These are phyloP conservation scores for Dryobota labecula DNA, from an alignment of 2,888 invertebrate species.

Conservation along the genomic window DNA sequence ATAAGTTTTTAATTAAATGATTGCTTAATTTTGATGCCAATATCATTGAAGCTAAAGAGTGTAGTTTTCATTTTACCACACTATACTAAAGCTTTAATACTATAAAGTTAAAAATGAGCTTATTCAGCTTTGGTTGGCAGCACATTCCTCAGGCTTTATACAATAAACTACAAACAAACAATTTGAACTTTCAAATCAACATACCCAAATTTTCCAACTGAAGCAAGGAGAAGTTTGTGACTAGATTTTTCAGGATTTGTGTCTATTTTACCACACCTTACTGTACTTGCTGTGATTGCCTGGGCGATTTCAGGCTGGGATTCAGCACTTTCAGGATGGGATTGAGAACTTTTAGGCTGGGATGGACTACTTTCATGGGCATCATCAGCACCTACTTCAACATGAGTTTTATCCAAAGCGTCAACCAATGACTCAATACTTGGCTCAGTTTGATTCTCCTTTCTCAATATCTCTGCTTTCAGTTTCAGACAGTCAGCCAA, in stretches of 20 bases:
- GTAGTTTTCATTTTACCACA: neutral
- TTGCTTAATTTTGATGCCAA: neutral
- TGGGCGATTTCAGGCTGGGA: constrained; percentile 17
- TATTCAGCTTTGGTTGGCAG: neutral
- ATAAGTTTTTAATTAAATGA: neutral
- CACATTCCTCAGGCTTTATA: neutral
- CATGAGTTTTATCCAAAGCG: constrained; percentile 81
- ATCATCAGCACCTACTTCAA: constrained; percentile 62
- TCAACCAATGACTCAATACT: constrained; percentile 81
- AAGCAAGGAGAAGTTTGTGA: constrained; percentile 91
- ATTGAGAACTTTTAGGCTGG: constrained; percentile 18
- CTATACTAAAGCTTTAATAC: neutral
- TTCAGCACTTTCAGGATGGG: constrained; percentile 19
- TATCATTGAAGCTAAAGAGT: neutral
- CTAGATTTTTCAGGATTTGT: constrained; percentile 61
- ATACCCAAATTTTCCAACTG: constrained; percentile 92
- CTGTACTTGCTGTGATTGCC: constrained; percentile 21
- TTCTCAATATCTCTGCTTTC: constrained; percentile 81
- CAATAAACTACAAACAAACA: neutral
- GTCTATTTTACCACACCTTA: constrained; percentile 20
- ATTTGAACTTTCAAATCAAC: constrained; percentile 53
- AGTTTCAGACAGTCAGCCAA: constrained; percentile 84
- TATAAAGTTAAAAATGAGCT: neutral
- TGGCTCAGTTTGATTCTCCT: constrained; percentile 77
- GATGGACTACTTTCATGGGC: constrained; percentile 24